phyloP scores from a whole-genome alignment of 2,797 vertebrate genomes.

The Scyliorhinus canicula region DNA sequence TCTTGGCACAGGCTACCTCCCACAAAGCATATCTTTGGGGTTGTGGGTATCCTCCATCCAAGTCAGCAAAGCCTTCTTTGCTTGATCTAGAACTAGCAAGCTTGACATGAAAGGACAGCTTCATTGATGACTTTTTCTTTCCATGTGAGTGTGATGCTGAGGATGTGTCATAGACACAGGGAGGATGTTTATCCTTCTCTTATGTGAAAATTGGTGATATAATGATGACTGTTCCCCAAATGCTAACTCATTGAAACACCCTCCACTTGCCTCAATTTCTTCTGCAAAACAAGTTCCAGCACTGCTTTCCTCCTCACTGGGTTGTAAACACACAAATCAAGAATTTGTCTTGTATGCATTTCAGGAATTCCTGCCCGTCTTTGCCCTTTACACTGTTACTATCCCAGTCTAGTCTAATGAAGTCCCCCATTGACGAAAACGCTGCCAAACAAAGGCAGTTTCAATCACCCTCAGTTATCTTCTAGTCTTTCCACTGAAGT shows the following conservation, averaged over 20 bases:
- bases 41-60: not conserved
- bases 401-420: not conserved
- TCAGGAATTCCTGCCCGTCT: not conserved
- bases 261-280: not conserved
- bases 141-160: not conserved
- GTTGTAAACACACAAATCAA: not conserved
- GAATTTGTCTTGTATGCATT: not conserved
- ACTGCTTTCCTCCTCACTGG: not conserved
- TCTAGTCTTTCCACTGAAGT: not conserved
- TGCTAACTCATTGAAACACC: not conserved
- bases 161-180: no score
- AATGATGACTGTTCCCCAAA: not conserved
- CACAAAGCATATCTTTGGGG: no score
- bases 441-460: not conserved
- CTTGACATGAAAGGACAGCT: not conserved
- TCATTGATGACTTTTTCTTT: not conserved
- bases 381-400: conserved; percentile 13
- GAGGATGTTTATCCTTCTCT: not conserved
- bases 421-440: not conserved
- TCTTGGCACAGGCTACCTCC: no score
- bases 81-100: not conserved
- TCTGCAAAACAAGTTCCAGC: not conserved
- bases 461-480: not conserved
- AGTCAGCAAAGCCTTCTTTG: not conserved
- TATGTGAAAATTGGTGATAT: not conserved